A percentile compares a stretch with the other conserved stretches of the same genome.
Evolutionary conservation across 2,113 vertebrate species (phyloP).

Genomic region (Solenodon paradoxus): DNA sequence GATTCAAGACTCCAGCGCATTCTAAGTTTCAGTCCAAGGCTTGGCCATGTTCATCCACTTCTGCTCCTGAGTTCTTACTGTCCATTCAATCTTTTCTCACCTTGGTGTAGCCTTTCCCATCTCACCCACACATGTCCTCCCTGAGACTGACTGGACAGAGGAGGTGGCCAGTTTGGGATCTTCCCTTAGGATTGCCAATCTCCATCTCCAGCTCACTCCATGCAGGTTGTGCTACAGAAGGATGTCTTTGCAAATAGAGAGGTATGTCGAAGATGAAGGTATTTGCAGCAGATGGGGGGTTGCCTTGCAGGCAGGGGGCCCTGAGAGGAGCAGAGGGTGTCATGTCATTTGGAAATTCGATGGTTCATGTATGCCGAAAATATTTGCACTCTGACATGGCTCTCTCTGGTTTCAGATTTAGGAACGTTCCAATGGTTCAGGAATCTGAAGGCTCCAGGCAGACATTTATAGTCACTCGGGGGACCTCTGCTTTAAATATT

Average conservation of each 20-base stretch:
- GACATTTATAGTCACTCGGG: constrained; percentile 80
- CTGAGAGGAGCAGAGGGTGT: not conserved
- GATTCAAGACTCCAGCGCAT: not conserved
- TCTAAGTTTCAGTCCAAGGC: not conserved
- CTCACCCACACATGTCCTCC: not conserved
- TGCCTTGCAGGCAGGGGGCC: constrained; percentile 50
- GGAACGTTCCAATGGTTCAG: constrained; percentile 83
- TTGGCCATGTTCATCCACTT: not conserved
- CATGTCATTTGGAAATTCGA: constrained; percentile 55
- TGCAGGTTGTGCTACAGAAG: constrained; percentile 63
- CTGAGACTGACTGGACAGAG: not conserved
- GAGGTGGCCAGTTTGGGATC: not conserved
- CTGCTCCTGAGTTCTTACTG: not conserved
- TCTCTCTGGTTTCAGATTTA: constrained; percentile 89
- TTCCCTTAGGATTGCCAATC: not conserved
- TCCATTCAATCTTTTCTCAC: not conserved
- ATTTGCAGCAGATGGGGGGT: constrained; percentile 58
- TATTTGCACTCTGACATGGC: constrained; percentile 75
- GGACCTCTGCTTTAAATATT: constrained; percentile 80
- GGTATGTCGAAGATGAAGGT: constrained; percentile 55
- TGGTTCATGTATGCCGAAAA: constrained; percentile 67
- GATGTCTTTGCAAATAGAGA: constrained; percentile 43
- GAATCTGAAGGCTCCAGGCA: constrained; percentile 87
- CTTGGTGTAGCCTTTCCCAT: not conserved
- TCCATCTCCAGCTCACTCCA: not conserved